Evolutionary conservation across 2,888 invertebrate genomes (phyloP), one percentile per base, ranked within the genome.

Genomic region (Epinotia bilunana): DNA sequence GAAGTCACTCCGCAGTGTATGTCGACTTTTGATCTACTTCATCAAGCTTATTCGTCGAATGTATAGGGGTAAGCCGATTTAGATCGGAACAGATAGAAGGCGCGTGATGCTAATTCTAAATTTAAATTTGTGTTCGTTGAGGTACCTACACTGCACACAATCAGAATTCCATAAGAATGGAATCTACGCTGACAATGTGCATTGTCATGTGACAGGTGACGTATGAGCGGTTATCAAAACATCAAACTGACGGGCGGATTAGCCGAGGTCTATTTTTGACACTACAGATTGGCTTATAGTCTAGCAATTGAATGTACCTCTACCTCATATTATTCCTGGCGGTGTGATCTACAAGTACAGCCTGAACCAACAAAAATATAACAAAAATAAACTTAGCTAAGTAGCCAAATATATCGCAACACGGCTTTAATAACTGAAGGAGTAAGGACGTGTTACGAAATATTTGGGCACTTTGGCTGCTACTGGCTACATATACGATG

Each of bases 21-120:
- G 78, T 78, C 77, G 75, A 73, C 68, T 12, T 46, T 20, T n/a
- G 13, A 61, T 61, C 77, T 71, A 77, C 78, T 78, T 76, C 77
- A 79, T 80, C 79, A 78, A 74, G 78, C 76, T 68, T 78, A 78
- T 79, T 82, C 80, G 80, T 83, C 81, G 77, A 80, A 80, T 83
- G 84, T 85, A 81, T 83, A 87, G 86, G 86, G 83, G 85, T 89
- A 91, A 91, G 90, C 91, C 90, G 91, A 90, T 92, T 91, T 90
- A 91, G 92, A 91, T 91, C 83, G 82, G 82, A 79, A 81, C 83
- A 80, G 91, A 91, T 91, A 90, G 84, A 86, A 81, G 82, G 84
- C 80, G 83, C 85, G 82, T 86, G 88, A 91, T 88, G 88, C 89
- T 90, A 88, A 91, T 90, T 91, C 88, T 83, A 89, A 89, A 89